These are phyloP conservation scores for Atractosteus spatula DNA, from an alignment of 2,113 vertebrate species.

Conservation along the genomic window DNA sequence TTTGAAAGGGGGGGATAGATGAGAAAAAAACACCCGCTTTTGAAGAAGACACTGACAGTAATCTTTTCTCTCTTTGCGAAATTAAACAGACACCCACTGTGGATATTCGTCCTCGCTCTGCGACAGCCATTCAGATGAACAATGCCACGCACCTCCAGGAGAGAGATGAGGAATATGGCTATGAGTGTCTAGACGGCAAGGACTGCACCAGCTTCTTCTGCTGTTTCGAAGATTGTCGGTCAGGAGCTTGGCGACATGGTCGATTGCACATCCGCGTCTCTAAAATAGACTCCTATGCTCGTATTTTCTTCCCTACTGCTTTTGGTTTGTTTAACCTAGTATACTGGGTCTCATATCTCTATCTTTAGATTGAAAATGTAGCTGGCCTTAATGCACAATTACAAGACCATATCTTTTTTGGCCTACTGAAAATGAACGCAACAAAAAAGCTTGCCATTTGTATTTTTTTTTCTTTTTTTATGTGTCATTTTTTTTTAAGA, in stretches of 20 bases:
- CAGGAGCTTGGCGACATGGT: slow-evolving; percentile 93
- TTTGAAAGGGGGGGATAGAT: slow-evolving; percentile 26
- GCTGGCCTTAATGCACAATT: slow-evolving; percentile 45
- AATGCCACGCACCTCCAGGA: slow-evolving; percentile 97
- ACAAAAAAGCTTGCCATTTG: slow-evolving; percentile 15
- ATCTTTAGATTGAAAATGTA: slow-evolving; percentile 71
- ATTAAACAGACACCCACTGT: slow-evolving; percentile 87
- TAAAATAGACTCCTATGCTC: slow-evolving; percentile 97
- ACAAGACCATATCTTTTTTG: slow-evolving; percentile 34
- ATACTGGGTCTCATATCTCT: slow-evolving; percentile 98
- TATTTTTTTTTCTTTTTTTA: slow-evolving; percentile 18
- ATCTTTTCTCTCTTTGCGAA: slow-evolving; percentile 41
- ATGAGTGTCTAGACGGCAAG: slow-evolving; percentile 96
- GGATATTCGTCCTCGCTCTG: slow-evolving; percentile 94
- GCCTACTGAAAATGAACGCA: neutral
- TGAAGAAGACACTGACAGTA: neutral
- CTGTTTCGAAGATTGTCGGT: slow-evolving; percentile 97
- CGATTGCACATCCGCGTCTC: slow-evolving; percentile 94
- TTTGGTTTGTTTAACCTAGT: slow-evolving; percentile 97
- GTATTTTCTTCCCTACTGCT: slow-evolving; percentile 96
- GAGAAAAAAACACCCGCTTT: slow-evolving; percentile 19
- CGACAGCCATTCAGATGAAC: slow-evolving; percentile 98
- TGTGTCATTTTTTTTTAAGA: slow-evolving; percentile 8
- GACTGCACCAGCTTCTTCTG: slow-evolving; percentile 99
- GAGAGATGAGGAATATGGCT: slow-evolving; percentile 94